Conservation (phyloP, 2,797 vertebrate genomes). For the Gambelia wislizenii region DNA sequence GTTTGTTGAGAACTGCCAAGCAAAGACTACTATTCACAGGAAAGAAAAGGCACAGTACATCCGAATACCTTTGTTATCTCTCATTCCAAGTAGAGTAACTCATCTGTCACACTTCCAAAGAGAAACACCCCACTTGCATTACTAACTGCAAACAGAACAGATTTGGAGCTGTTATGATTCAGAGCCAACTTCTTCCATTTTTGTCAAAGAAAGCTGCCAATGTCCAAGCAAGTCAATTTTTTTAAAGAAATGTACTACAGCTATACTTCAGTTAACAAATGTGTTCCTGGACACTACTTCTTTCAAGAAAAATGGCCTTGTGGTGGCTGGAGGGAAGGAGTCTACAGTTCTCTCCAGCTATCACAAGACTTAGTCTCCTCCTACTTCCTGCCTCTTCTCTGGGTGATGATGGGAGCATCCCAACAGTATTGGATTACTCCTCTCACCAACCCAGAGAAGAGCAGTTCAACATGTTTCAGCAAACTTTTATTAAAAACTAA, state of each 20-base stretch:
- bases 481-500: too few relatives aligned
- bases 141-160: background rate
- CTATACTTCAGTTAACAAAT: too few relatives aligned
- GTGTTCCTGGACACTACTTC: too few relatives aligned
- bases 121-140: conserved; percentile 6
- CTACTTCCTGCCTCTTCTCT: too few relatives aligned
- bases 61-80: conserved; percentile 26
- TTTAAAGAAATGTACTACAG: background rate
- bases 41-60: conserved; percentile 35
- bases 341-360: too few relatives aligned
- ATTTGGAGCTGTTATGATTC: background rate
- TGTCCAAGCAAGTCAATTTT: background rate
- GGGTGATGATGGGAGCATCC: too few relatives aligned
- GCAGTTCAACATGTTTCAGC: too few relatives aligned
- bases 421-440: too few relatives aligned
- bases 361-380: too few relatives aligned
- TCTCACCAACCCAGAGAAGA: too few relatives aligned
- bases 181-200: conserved; percentile 21
- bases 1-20: background rate
- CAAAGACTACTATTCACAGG: background rate
- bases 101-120: conserved; percentile 26
- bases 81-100: conserved; percentile 7
- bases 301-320: too few relatives aligned
- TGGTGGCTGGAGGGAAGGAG: too few relatives aligned
- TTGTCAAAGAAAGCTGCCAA: background rate